Percentiles rank a stretch among this genome's conserved stretches.
Conservation (phyloP, 2,797 vertebrate species). For the Acanthurus leucopareius region DNA sequence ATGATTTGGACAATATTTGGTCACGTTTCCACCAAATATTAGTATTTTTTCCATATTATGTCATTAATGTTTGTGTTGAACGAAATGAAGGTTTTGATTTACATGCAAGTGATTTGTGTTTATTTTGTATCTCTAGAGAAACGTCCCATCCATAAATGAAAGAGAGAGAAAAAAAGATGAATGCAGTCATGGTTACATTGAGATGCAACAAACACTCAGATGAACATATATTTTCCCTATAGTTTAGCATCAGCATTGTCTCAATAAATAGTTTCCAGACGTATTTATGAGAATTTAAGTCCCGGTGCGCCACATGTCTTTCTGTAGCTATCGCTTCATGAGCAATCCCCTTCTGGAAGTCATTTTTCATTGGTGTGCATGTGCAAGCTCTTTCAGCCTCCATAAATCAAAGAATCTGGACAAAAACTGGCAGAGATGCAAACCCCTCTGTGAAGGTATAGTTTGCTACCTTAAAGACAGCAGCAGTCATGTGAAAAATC, state of each 20-base stretch:
- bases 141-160: conserved; percentile 19
- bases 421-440: conserved; percentile 5
- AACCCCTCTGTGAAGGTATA: background rate
- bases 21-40: background rate
- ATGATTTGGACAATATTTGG: background rate
- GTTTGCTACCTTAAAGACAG: conserved; percentile 25
- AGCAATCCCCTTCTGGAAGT: conserved; percentile 26
- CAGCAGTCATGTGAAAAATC: conserved; percentile 28
- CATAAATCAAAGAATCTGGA: conserved; percentile 27
- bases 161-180: background rate
- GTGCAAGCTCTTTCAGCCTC: conserved; percentile 4
- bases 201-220: conserved; percentile 36
- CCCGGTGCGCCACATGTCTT: conserved; percentile 39
- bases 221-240: conserved; percentile 19
- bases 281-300: conserved; percentile 17
- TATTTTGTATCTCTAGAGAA: conserved; percentile 17
- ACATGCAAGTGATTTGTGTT: conserved; percentile 15
- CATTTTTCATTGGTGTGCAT: conserved; percentile 42
- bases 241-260: conserved; percentile 4
- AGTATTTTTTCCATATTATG: background rate
- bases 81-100: background rate
- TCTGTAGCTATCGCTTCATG: conserved; percentile 5
- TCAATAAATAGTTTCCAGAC: conserved; percentile 45
- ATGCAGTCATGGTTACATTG: conserved; percentile 13
- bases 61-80: background rate